Conservation (phyloP, 2,888 invertebrate genomes). For the Busseola fusca region DNA sequence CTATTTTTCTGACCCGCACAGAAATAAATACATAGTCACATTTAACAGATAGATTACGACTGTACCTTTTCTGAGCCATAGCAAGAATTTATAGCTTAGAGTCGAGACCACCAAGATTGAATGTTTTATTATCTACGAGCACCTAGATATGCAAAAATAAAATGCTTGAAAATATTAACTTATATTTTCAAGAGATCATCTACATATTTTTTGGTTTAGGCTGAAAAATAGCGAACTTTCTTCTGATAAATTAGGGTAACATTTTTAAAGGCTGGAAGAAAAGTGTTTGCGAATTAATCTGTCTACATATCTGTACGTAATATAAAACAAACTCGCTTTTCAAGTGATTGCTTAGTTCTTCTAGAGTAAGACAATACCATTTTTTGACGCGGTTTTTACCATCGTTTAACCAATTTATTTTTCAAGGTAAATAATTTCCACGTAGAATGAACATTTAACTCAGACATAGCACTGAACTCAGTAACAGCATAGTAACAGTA, state of each 20-base stretch:
- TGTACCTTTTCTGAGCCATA: slow-evolving; percentile 57
- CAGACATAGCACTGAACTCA: no score
- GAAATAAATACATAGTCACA: slow-evolving; percentile 59
- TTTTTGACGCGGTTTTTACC: neutral
- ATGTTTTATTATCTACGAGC: slow-evolving; percentile 64
- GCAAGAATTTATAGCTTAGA: slow-evolving; percentile 61
- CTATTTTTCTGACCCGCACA: slow-evolving; percentile 14
- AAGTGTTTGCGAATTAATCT: neutral
- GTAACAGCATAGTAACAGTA: no score
- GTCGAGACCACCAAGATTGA: slow-evolving; percentile 58
- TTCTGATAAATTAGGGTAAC: neutral
- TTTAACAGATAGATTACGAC: slow-evolving; percentile 69
- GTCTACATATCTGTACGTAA: no score
- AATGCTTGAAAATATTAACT: slow-evolving; percentile 43
- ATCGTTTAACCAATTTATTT: neutral
- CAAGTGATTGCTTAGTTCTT: neutral
- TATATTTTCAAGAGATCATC: slow-evolving; percentile 10
- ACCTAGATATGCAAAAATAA: slow-evolving; percentile 58
- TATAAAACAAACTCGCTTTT: no score
- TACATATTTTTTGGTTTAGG: neutral
- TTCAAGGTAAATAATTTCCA: neutral
- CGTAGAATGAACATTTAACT: neutral
- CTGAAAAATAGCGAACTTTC: neutral
- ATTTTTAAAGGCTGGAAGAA: neutral
- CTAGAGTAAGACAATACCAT: neutral